A percentile compares a stretch with the other conserved stretches of the same genome.
These are phyloP conservation scores for Delichon dasypus DNA, from an alignment of 2,797 vertebrate genomes.

Conservation along the genomic window DNA sequence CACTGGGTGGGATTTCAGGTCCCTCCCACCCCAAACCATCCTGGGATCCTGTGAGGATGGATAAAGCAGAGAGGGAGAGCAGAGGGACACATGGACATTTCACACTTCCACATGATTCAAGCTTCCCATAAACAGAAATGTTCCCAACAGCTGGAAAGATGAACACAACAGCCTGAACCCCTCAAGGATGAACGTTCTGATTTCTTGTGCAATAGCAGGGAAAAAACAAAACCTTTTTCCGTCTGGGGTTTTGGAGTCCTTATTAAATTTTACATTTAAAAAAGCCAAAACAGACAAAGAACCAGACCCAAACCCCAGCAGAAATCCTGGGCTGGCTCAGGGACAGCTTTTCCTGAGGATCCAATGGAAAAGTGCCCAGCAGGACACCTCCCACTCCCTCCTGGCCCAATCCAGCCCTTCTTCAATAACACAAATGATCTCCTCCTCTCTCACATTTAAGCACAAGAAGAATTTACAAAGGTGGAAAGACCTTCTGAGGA, in stretches of 20 bases:
- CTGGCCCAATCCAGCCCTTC: background rate
- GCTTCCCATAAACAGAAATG: background rate
- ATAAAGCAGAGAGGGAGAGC: background rate
- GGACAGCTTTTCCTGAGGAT: slow-evolving; percentile 30
- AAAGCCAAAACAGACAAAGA: background rate
- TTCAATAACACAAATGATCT: background rate
- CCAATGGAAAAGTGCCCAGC: slow-evolving; percentile 14
- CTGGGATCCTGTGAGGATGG: background rate
- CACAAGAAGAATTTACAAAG: background rate
- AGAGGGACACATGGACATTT: background rate
- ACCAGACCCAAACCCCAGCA: background rate
- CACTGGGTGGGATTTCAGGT: background rate
- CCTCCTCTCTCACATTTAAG: background rate
- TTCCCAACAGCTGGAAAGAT: background rate
- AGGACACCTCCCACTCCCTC: background rate
- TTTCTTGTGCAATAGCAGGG: background rate
- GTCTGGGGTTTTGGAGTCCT: background rate
- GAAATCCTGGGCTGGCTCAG: background rate
- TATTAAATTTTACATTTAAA: background rate
- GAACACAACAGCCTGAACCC: background rate
- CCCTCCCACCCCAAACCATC: background rate
- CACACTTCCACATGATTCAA: background rate
- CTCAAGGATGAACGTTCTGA: background rate
- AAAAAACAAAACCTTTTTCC: background rate
- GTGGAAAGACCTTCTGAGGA: background rate